phyloP scores from a whole-genome alignment of 2,888 invertebrate species.

The Callosobruchus maculatus region DNA sequence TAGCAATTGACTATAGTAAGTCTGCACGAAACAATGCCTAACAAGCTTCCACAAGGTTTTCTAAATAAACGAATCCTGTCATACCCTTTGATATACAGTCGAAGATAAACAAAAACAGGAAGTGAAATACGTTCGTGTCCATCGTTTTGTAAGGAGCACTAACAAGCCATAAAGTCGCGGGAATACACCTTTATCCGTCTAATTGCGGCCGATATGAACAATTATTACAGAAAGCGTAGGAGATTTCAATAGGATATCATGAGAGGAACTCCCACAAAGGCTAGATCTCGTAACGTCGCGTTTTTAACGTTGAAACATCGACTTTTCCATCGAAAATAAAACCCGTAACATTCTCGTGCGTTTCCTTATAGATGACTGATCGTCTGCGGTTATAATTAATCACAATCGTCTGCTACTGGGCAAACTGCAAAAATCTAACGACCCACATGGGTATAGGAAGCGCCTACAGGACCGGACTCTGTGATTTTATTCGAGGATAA shows the following conservation, averaged over 20 bases:
- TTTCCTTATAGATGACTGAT: neutral
- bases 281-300: neutral
- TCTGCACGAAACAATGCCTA: no score
- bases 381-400: neutral
- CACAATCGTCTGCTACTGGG: neutral
- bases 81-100: neutral
- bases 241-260: neutral
- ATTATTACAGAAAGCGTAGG: neutral
- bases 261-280: neutral
- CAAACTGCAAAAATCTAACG: neutral
- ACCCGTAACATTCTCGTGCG: neutral
- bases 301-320: neutral
- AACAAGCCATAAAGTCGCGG: neutral
- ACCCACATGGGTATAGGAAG: neutral
- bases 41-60: no score
- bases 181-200: neutral
- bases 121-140: neutral
- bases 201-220: neutral
- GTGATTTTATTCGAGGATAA: neutral
- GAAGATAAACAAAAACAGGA: neutral
- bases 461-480: neutral
- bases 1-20: no score
- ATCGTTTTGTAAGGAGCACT: neutral
- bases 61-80: no score
- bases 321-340: neutral